Evolutionary conservation across 2,797 vertebrate genomes (phyloP), one percentile per base, ranked within the genome.

Genomic region (Paedocypris micromegethes): DNA sequence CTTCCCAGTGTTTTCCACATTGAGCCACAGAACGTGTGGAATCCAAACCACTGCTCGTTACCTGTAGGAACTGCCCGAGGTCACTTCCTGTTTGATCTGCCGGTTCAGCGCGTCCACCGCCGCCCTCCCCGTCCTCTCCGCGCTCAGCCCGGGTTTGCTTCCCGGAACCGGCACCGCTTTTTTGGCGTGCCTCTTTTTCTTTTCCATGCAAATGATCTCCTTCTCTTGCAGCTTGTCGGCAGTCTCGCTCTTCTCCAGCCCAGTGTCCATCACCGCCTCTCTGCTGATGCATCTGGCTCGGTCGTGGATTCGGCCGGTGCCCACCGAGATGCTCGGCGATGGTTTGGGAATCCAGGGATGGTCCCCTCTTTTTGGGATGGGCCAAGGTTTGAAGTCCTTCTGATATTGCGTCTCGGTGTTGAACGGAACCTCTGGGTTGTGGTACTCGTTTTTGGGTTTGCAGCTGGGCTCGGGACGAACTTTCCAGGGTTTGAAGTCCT

Each of bases 371-470:
- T 93, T 94, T 2, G 93, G 91, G 66, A 98, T 90, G 49, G 96
- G 96, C 95, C 95, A 98, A 39, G 96, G 86, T 47, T 93, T 93
- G 87, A 84, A 98, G 89, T 98, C 96, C 85, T 97, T 97, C 88
- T 96, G 93, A 86, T 98, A 98, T 86, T 98, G 96, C 5, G 93
- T 97, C 87, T 97, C 90, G 60, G 84, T 93, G 84, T 90, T 88
- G 59, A 98, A 95, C 47, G 95, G 95, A 0, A 89, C 89, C 39
- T 96, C 94, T 0, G 96, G 93, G 2, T 82, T 90, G 65, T 95
- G 96, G 80, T 97, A 98, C 75, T 96, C 89, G 77, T 87, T 91
- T 73, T 93, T 94, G 72, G 96, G 96, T 55, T 97, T 94, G 79
- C 93, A 98, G 83, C 94, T 98, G 0, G 92, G 91, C 75, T 96